Percentiles rank a stretch among this genome's conserved stretches.
phyloP scores from a whole-genome alignment of 2,888 invertebrate genomes.

The Eledone cirrhosa region DNA sequence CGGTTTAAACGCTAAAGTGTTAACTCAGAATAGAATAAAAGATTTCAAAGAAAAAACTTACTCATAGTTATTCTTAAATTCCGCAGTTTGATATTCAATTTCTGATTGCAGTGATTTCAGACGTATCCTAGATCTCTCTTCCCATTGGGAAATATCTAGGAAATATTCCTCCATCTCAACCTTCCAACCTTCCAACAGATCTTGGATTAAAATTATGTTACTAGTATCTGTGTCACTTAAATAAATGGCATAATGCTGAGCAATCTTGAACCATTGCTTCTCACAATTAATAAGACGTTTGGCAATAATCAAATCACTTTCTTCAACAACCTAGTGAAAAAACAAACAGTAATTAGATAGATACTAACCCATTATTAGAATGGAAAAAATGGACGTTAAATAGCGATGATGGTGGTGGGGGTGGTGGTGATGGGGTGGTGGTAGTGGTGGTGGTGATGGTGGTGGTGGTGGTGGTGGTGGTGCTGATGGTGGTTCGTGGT shows the following conservation, averaged over 20 bases:
- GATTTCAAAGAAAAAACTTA: constrained; percentile 45
- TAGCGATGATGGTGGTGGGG: no score
- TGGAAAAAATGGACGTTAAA: no score
- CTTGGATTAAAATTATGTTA: constrained; percentile 57
- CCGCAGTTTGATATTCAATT: constrained; percentile 50
- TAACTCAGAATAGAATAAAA: constrained; percentile 33
- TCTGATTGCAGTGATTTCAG: constrained; percentile 46
- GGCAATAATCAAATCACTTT: constrained; percentile 62
- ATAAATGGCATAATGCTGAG: constrained; percentile 64
- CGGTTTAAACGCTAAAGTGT: no score
- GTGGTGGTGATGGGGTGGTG: no score
- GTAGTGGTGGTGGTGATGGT: no score
- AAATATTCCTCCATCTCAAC: constrained; percentile 62
- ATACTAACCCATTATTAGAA: no score
- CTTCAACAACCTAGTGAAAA: constrained; percentile 60
- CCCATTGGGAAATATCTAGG: constrained; percentile 49
- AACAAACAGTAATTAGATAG: no score
- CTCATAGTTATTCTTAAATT: constrained; percentile 58
- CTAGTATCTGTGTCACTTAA: constrained; percentile 65
- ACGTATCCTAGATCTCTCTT: constrained; percentile 56
- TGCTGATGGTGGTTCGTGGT: no score
- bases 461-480: no score
- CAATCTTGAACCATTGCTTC: constrained; percentile 65
- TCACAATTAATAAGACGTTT: constrained; percentile 64
- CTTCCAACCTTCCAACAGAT: constrained; percentile 58